Evolutionary conservation across 2,888 invertebrate genomes (phyloP).

Genomic region (Morinoia aosen): DNA sequence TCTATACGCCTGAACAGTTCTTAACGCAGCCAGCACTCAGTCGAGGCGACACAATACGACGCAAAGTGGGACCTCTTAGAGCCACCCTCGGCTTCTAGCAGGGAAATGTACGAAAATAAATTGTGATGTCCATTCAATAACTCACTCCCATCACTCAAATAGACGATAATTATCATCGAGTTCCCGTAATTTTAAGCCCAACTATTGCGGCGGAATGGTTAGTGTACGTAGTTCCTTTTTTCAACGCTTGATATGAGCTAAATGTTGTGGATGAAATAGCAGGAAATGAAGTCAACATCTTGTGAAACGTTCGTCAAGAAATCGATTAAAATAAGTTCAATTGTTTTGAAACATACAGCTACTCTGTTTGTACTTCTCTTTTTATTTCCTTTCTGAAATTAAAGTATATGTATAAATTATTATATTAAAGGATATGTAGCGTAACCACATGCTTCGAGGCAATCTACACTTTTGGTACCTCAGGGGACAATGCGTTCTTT

Average conservation of each 20-base stretch:
- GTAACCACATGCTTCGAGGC: too few relatives aligned
- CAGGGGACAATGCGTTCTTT: too few relatives aligned
- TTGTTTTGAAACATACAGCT: too few relatives aligned
- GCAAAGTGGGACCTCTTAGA: not conserved
- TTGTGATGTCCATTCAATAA: not conserved
- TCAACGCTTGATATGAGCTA: not conserved
- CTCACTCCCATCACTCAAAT: too few relatives aligned
- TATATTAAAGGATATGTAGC: too few relatives aligned
- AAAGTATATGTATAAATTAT: too few relatives aligned
- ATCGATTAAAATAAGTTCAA: too few relatives aligned
- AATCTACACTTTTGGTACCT: too few relatives aligned
- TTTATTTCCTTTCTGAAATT: too few relatives aligned
- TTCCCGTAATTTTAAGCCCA: not conserved
- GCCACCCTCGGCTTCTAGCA: not conserved
- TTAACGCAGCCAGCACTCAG: not conserved
- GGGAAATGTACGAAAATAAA: not conserved
- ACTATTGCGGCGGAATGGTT: not conserved
- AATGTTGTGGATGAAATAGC: not conserved
- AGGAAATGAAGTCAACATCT: too few relatives aligned
- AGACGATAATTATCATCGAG: not conserved
- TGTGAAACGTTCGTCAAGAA: too few relatives aligned
- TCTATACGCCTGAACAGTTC: not conserved
- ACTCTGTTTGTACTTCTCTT: too few relatives aligned
- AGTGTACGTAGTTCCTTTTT: not conserved
- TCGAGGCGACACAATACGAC: not conserved